Evolutionary conservation across 2,888 invertebrate species (phyloP).

Genomic region (Byasa hedistus): DNA sequence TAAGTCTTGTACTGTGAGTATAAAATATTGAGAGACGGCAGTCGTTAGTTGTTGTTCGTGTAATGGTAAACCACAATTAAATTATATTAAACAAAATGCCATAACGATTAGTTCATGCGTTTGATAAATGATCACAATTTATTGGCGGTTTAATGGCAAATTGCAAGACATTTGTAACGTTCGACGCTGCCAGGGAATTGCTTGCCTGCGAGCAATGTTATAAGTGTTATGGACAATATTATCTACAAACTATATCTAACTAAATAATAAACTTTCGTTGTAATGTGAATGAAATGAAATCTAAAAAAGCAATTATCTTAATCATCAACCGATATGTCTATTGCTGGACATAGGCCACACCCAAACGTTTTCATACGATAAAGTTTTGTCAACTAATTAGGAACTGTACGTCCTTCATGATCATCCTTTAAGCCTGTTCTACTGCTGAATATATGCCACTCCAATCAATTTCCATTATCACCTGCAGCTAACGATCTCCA

Average conservation of each 20-base stretch:
- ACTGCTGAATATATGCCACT: too few relatives aligned
- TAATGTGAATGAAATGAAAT: background rate
- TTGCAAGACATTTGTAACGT: constrained; percentile 26
- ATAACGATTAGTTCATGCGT: constrained; percentile 27
- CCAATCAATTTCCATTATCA: too few relatives aligned
- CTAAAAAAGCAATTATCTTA: too few relatives aligned
- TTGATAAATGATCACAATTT: constrained; percentile 28
- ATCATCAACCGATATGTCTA: too few relatives aligned
- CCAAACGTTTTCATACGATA: too few relatives aligned
- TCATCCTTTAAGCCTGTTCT: too few relatives aligned
- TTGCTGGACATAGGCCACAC: too few relatives aligned
- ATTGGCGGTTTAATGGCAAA: constrained; percentile 29
- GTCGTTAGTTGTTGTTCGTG: background rate
- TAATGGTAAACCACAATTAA: background rate
- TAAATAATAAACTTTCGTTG: background rate
- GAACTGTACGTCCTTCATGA: too few relatives aligned
- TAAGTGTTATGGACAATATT: constrained; percentile 10
- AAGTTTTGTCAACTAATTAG: too few relatives aligned
- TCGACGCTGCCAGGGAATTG: constrained; percentile 22
- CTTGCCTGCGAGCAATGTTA: constrained; percentile 12
- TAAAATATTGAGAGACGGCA: background rate
- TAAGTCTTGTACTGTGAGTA: background rate
- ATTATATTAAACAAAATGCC: constrained; percentile 17
- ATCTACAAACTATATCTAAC: background rate
- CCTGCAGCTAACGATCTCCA: too few relatives aligned